A percentile compares a stretch with the other conserved stretches of the same genome.
These are phyloP conservation scores for Rhorus exstirpatorius DNA, from an alignment of 2,888 invertebrate genomes.

Conservation along the genomic window DNA sequence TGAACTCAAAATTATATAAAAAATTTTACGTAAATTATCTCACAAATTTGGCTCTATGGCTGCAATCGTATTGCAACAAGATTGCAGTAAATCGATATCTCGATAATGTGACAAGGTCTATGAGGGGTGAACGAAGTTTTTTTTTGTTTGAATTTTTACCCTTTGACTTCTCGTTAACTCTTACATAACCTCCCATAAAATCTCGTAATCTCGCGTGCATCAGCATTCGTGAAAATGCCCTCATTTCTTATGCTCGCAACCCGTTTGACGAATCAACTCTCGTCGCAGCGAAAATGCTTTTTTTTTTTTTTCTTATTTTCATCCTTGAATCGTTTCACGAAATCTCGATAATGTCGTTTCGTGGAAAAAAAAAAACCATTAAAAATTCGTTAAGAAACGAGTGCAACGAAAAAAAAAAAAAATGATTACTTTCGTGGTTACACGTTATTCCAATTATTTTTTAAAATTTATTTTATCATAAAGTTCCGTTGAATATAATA, in stretches of 20 bases:
- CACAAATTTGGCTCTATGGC: no score
- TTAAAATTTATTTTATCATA: no score
- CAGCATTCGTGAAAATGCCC: conserved; percentile 24
- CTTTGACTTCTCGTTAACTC: no score
- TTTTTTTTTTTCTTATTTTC: not conserved
- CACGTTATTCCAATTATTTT: no score
- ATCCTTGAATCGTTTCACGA: not conserved
- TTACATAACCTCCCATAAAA: conserved; percentile 3
- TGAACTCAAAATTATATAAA: no score
- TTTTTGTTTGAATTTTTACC: not conserved
- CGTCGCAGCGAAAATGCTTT: not conserved
- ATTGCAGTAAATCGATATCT: not conserved
- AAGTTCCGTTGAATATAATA: no score
- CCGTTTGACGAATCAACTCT: conserved; percentile 39
- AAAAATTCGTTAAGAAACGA: no score
- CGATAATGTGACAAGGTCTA: not conserved
- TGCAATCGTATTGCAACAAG: not conserved
- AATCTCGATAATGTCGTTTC: not conserved
- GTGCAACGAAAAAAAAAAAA: no score
- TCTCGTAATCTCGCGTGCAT: conserved; percentile 36
- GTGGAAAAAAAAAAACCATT: no score
- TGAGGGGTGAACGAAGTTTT: not conserved
- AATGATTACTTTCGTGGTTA: no score
- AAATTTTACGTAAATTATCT: no score
- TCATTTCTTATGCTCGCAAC: not conserved